Percentiles rank a stretch among this genome's conserved stretches.
Evolutionary conservation across 2,797 vertebrate species (phyloP).

Genomic region (Mastacembelus armatus): DNA sequence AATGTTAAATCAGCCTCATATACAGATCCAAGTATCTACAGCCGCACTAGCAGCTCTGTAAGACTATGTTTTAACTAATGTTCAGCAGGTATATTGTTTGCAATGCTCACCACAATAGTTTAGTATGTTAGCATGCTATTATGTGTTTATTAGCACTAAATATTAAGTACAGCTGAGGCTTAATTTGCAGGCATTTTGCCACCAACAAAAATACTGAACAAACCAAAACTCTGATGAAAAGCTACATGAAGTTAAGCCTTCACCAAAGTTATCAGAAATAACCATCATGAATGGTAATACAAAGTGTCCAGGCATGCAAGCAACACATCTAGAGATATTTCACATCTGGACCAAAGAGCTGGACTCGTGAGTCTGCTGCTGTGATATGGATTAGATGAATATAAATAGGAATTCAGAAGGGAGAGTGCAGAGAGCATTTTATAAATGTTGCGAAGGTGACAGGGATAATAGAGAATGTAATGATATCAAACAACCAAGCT

Average conservation of each 20-base stretch:
- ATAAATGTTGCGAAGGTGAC: conserved; percentile 30
- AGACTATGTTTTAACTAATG: neutral
- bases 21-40: neutral
- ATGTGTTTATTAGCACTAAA: neutral
- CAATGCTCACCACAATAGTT: neutral
- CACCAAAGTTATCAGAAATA: neutral
- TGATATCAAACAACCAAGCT: conserved; percentile 34
- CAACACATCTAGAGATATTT: conserved; percentile 5
- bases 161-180: too few relatives aligned
- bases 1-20: neutral
- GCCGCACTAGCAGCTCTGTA: neutral
- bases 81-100: neutral
- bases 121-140: neutral
- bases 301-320: conserved; percentile 16
- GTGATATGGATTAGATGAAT: conserved; percentile 43
- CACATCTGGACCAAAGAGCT: too few relatives aligned
- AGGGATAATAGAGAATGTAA: conserved; percentile 32
- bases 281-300: neutral
- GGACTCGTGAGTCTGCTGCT: conserved; percentile 23
- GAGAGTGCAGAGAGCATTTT: conserved; percentile 6
- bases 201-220: neutral
- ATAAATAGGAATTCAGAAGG: conserved; percentile 38
- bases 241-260: neutral
- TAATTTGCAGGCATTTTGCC: neutral
- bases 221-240: neutral